These are phyloP conservation scores for Bicyclus anynana DNA, from an alignment of 1,140 invertebrate species.

Conservation along the genomic window DNA sequence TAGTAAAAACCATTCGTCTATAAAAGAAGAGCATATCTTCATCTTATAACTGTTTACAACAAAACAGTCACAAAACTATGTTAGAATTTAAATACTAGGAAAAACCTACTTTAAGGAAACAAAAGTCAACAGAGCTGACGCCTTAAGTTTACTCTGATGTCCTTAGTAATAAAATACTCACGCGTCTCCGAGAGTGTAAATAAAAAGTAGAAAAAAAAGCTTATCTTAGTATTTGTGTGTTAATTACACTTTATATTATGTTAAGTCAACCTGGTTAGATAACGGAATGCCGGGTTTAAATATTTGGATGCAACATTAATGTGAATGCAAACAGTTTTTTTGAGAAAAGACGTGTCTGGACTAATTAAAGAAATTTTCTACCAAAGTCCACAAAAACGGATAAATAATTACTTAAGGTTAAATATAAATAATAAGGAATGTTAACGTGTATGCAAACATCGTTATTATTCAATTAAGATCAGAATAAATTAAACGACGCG, in stretches of 20 bases:
- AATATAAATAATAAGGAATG: too few species aligned
- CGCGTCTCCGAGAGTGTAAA: conserved; percentile 5
- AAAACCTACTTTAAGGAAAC: not conserved
- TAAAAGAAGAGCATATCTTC: too few species aligned
- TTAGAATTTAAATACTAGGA: not conserved
- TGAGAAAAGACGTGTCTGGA: not conserved
- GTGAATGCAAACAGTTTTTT: not conserved
- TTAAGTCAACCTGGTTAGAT: conserved; percentile 7
- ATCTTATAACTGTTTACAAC: not conserved
- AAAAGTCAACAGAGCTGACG: not conserved
- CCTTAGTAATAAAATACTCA: not conserved
- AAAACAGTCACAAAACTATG: not conserved
- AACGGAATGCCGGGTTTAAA: conserved; percentile 1
- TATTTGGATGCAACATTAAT: conserved; percentile 8
- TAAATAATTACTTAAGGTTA: not conserved
- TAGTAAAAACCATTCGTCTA: too few species aligned
- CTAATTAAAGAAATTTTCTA: not conserved
- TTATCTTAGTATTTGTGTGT: conserved; percentile 20
- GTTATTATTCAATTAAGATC: too few species aligned
- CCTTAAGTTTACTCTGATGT: not conserved
- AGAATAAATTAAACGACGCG: too few species aligned
- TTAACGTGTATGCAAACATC: too few species aligned
- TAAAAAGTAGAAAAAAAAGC: conserved; percentile 16
- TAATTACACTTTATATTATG: conserved; percentile 14
- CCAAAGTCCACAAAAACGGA: not conserved